A percentile compares a stretch with the other conserved stretches of the same genome.
These are phyloP conservation scores for Lagenorhynchus albirostris DNA, from an alignment of 2,113 vertebrate species.

Conservation along the genomic window DNA sequence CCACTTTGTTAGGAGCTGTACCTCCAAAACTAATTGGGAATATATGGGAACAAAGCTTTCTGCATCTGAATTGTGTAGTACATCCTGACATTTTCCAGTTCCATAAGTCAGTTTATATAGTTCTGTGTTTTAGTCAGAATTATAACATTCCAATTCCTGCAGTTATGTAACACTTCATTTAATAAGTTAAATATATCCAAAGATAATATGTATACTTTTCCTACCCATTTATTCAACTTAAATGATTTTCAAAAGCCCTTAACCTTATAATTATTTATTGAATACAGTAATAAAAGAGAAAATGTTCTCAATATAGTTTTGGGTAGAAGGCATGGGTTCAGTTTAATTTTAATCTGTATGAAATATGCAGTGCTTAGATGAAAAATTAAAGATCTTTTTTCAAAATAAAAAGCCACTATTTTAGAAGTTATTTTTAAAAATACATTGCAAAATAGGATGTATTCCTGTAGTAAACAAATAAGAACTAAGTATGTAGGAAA, in stretches of 20 bases:
- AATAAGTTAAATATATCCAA: constrained; percentile 40
- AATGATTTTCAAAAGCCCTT: constrained; percentile 12
- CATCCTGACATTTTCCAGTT: background rate
- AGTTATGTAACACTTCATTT: background rate
- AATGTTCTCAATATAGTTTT: background rate
- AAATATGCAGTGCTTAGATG: background rate
- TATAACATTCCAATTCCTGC: background rate
- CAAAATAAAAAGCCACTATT: background rate
- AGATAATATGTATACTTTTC: constrained; percentile 3
- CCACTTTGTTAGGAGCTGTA: background rate
- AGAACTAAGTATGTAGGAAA: background rate
- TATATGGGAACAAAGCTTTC: background rate
- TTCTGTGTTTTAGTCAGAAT: constrained; percentile 14
- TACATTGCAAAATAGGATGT: background rate
- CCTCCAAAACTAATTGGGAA: background rate
- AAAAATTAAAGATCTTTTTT: background rate
- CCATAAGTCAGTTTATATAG: background rate
- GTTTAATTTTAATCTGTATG: constrained; percentile 15
- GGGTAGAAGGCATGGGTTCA: background rate
- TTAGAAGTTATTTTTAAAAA: constrained; percentile 14
- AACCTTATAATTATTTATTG: background rate
- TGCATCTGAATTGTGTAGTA: background rate
- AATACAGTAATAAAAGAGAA: background rate
- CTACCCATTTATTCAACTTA: background rate
- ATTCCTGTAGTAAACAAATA: constrained; percentile 11